Percentiles rank a stretch among this genome's conserved stretches.
These are phyloP conservation scores for Drosophila nigritarsus DNA, from an alignment of 2,888 invertebrate species.

Conservation along the genomic window DNA sequence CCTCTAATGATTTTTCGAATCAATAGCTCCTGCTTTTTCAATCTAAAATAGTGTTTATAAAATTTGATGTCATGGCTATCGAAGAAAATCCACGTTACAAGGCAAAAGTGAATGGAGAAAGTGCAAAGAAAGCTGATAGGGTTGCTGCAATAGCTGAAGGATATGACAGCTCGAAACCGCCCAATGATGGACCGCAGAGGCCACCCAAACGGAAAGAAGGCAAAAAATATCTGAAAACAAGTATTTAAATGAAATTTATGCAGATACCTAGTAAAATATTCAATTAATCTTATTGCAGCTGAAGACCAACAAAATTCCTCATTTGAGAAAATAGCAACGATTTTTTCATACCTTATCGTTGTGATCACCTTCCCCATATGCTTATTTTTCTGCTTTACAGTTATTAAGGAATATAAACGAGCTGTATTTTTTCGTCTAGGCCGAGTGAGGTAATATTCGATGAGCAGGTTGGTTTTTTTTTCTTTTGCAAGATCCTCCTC, in stretches of 20 bases:
- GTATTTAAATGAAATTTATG: conserved; percentile 21
- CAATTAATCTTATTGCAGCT: conserved; percentile 18
- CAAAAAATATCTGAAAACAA: conserved; percentile 49
- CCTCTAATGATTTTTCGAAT: neutral
- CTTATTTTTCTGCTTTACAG: conserved; percentile 73
- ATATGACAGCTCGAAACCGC: neutral
- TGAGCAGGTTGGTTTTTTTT: fast-evolving
- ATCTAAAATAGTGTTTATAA: neutral
- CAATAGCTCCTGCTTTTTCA: neutral
- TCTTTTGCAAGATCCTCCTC: too few relatives aligned
- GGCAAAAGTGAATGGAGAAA: too few relatives aligned
- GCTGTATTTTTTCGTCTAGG: conserved; percentile 88
- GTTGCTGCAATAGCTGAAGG: neutral
- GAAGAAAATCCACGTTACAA: neutral
- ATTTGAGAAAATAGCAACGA: conserved; percentile 32
- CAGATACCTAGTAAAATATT: fast-evolving
- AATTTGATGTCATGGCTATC: conserved; percentile 18
- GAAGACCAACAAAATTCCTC: conserved; percentile 36
- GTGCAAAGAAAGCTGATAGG: neutral
- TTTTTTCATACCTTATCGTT: conserved; percentile 33
- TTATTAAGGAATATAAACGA: conserved; percentile 87
- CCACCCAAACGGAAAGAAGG: conserved; percentile 7
- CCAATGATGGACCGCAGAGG: neutral
- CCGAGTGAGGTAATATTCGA: conserved; percentile 66
- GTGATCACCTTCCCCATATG: conserved; percentile 75